These are phyloP conservation scores for Sorex araneus DNA, from an alignment of 2,113 vertebrate genomes.

Conservation along the genomic window DNA sequence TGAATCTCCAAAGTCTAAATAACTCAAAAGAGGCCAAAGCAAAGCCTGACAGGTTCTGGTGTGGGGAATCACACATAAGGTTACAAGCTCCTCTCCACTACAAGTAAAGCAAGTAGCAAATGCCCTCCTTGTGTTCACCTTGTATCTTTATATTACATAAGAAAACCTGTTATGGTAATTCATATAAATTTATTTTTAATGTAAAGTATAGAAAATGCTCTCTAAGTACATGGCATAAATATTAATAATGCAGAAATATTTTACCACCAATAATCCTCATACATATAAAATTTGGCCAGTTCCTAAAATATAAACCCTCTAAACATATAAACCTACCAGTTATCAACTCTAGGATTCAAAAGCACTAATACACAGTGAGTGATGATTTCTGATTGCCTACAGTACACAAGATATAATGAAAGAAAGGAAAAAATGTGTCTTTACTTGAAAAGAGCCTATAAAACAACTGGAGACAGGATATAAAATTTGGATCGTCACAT, in stretches of 20 bases:
- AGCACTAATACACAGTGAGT: not conserved
- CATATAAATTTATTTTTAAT: not conserved
- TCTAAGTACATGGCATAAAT: not conserved
- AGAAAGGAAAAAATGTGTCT: not conserved
- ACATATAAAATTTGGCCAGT: not conserved
- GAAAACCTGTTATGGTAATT: not conserved
- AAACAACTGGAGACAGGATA: not conserved
- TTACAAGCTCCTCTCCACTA: not conserved
- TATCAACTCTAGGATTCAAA: not conserved
- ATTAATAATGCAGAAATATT: not conserved
- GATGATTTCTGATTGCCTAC: not conserved
- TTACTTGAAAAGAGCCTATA: not conserved
- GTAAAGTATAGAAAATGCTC: not conserved
- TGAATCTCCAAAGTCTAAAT: fast-evolving
- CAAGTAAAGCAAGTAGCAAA: not conserved
- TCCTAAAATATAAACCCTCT: not conserved
- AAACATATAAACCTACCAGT: not conserved
- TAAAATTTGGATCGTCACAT: no score
- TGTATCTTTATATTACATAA: not conserved
- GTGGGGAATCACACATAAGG: not conserved
- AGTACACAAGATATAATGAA: not conserved
- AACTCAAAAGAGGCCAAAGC: fast-evolving
- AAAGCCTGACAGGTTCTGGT: not conserved
- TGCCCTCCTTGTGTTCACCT: not conserved
- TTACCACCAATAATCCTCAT: not conserved